phyloP scores from a whole-genome alignment of 30 jellyfish, hydroid and myxozoan genomes.

The Morbakka virulenta region DNA sequence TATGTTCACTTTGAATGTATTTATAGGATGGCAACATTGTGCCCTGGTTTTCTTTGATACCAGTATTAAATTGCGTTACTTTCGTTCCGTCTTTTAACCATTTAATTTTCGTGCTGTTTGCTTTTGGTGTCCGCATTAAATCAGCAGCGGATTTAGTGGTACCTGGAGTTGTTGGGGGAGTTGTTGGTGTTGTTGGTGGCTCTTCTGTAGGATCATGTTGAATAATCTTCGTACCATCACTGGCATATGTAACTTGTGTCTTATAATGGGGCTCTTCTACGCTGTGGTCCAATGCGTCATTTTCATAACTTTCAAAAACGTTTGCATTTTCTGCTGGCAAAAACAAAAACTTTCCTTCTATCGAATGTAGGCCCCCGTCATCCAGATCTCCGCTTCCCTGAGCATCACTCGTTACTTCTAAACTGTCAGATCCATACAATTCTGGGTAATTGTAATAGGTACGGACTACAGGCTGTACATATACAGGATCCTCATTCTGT shows the following conservation, averaged over 20 bases:
- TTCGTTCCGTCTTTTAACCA: constrained; percentile 53
- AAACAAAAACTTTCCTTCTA: constrained; percentile 54
- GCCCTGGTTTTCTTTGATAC: constrained; percentile 37
- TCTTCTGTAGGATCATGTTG: constrained; percentile 54
- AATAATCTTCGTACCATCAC: constrained; percentile 47
- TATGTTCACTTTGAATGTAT: constrained; percentile 46
- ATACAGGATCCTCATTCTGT: too few relatives aligned
- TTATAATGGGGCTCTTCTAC: constrained; percentile 43
- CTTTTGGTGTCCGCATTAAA: constrained; percentile 52
- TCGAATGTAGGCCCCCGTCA: constrained; percentile 45
- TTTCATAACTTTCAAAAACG: constrained; percentile 46
- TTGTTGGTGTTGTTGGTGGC: constrained; percentile 34
- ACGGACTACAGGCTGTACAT: too few relatives aligned
- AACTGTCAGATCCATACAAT: too few relatives aligned
- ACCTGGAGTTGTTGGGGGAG: constrained; percentile 40
- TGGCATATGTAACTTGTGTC: constrained; percentile 44
- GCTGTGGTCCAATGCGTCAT: constrained; percentile 31
- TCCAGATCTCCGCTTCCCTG: constrained; percentile 59
- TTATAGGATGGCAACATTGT: constrained; percentile 52
- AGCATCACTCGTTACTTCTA: too few relatives aligned
- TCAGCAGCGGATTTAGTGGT: constrained; percentile 16
- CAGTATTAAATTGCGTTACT: constrained; percentile 70
- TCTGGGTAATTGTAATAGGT: too few relatives aligned
- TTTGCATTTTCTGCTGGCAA: constrained; percentile 64
- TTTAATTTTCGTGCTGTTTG: constrained; percentile 44